These are phyloP conservation scores for Imbricaverruca yamaguchii DNA, from an alignment of 2,888 invertebrate species.

Conservation along the genomic window DNA sequence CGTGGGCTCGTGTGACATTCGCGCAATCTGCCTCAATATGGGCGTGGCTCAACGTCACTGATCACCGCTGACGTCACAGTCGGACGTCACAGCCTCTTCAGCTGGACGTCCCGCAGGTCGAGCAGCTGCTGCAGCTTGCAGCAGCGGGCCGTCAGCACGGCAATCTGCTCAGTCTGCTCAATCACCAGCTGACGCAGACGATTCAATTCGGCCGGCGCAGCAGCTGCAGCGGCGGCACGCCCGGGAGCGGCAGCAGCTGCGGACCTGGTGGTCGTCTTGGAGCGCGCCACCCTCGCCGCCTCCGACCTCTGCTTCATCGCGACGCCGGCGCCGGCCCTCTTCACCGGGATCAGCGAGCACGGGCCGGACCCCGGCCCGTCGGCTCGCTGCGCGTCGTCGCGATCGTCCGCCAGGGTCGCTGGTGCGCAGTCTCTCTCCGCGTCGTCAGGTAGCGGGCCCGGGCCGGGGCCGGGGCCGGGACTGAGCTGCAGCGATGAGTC, in stretches of 20 bases:
- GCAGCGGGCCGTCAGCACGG: slow-evolving; percentile 7
- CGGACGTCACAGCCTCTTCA: neutral
- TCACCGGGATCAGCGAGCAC: neutral
- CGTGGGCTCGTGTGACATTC: no score
- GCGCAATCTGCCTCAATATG: no score
- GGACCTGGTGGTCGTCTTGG: no score
- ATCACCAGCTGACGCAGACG: neutral
- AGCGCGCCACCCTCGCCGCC: no score
- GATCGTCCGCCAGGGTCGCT: neutral
- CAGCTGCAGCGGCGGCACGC: neutral
- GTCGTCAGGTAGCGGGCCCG: no score
- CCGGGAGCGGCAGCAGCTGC: no score
- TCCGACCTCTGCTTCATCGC: no score
- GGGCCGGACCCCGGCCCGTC: neutral
- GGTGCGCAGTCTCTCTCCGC: neutral
- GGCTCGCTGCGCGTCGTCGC: neutral
- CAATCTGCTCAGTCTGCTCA: neutral
- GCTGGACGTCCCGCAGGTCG: neutral
- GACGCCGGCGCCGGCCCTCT: neutral
- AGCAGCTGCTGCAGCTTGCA: slow-evolving; percentile 1
- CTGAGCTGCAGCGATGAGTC: neutral
- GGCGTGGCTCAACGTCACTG: no score
- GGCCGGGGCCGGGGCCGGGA: neutral
- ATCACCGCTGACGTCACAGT: neutral
- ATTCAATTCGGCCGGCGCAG: neutral